phyloP scores from a whole-genome alignment of 2,888 invertebrate genomes.

The Microctonus brassicae region DNA sequence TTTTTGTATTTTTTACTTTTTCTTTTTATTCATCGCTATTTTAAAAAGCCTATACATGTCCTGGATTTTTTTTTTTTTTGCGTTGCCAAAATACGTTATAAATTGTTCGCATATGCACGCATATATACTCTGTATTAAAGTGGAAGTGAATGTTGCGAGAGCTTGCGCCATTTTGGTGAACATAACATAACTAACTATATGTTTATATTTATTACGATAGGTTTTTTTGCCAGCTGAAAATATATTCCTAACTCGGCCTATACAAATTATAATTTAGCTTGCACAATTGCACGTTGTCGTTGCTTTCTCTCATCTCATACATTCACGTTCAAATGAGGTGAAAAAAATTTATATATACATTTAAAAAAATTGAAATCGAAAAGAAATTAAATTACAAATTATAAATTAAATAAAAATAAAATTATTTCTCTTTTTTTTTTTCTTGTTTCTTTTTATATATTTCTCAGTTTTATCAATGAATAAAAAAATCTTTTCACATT shows the following conservation, averaged over 20 bases:
- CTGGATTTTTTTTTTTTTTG: conserved; percentile 14
- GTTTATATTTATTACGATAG: conserved; percentile 67
- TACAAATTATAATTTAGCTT: conserved; percentile 61
- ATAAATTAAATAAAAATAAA: no score
- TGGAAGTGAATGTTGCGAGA: conserved; percentile 45
- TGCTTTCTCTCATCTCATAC: conserved; percentile 8
- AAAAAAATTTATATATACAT: neutral
- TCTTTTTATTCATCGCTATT: neutral
- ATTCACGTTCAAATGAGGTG: neutral
- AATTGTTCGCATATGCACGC: conserved; percentile 64
- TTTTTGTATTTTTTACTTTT: neutral
- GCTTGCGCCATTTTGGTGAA: conserved; percentile 5
- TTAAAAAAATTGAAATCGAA: neutral
- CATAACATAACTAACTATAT: conserved; percentile 32
- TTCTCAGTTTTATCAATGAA: no score
- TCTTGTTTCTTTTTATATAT: no score
- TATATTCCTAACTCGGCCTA: conserved; percentile 47
- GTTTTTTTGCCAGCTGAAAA: conserved; percentile 62
- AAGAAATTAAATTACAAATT: neutral
- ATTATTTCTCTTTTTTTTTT: no score
- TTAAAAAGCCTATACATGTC: neutral
- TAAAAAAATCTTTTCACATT: no score
- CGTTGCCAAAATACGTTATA: conserved; percentile 52
- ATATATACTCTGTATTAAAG: conserved; percentile 60
- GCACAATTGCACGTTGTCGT: conserved; percentile 51